Conservation (phyloP, 2,797 vertebrate genomes). For the Sparus aurata region DNA sequence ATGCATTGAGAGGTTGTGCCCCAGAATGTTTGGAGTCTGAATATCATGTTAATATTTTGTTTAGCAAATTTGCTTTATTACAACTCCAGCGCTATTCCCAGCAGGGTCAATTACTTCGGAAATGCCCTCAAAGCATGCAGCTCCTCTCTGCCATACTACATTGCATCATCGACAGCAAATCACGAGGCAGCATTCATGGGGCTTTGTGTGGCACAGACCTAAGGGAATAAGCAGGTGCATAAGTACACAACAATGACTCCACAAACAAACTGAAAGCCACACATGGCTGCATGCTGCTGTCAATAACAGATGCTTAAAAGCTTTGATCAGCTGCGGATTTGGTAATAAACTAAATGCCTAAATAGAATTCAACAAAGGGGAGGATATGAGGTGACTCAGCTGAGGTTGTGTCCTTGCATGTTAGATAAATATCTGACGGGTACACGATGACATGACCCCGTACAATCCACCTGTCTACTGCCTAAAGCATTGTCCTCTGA, state of each 20-base stretch:
- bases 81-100: slow-evolving; percentile 64
- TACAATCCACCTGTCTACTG: slow-evolving; percentile 46
- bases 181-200: slow-evolving; percentile 64
- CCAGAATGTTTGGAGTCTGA: slow-evolving; percentile 26
- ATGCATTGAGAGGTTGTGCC: slow-evolving; percentile 20
- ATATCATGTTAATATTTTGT: slow-evolving; percentile 59
- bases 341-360: slow-evolving; percentile 14
- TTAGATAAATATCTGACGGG: slow-evolving; percentile 57
- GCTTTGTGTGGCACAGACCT: slow-evolving; percentile 77
- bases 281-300: slow-evolving; percentile 20
- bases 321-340: slow-evolving; percentile 27
- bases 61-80: slow-evolving; percentile 56
- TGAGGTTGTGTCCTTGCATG: slow-evolving; percentile 29
- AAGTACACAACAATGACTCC: slow-evolving; percentile 60
- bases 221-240: slow-evolving; percentile 75
- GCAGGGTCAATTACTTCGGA: slow-evolving; percentile 78
- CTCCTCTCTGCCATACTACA: slow-evolving; percentile 74
- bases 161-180: slow-evolving; percentile 87
- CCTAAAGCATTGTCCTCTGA: slow-evolving; percentile 40
- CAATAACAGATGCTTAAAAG: slow-evolving; percentile 32
- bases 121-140: slow-evolving; percentile 75
- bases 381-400: slow-evolving; percentile 10
- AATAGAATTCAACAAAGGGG: slow-evolving; percentile 40
- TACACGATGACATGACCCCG: slow-evolving; percentile 34
- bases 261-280: slow-evolving; percentile 40